Evolutionary conservation across 2,797 vertebrate species (phyloP).

Genomic region (Oryzias dopingdopingensis): DNA sequence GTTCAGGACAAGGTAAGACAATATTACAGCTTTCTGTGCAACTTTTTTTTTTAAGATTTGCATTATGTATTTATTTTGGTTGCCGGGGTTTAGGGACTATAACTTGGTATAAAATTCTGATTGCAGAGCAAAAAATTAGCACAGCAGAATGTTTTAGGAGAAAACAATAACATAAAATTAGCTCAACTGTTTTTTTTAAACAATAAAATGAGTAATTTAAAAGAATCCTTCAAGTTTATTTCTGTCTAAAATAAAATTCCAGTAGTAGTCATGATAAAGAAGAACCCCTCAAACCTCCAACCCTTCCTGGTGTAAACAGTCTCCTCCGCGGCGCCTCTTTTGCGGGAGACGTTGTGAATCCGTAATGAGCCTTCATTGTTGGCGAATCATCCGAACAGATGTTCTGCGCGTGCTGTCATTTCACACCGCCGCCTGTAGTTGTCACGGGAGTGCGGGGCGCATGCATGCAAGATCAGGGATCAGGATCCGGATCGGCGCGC

Average conservation of each 20-base stretch:
- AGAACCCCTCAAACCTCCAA: not conserved
- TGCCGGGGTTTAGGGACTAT: constrained; percentile 17
- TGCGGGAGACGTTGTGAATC: constrained; percentile 75
- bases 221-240: not conserved
- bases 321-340: constrained; percentile 25
- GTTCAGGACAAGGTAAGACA: constrained; percentile 81
- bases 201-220: not conserved
- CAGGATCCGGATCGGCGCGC: not conserved
- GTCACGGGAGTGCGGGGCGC: constrained; percentile 46
- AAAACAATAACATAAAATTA: not conserved
- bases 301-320: not conserved
- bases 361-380: constrained; percentile 83
- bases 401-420: constrained; percentile 77
- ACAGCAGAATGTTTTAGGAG: constrained; percentile 10
- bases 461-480: not conserved
- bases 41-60: not conserved
- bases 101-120: constrained; percentile 32
- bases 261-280: not conserved
- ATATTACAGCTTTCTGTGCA: not conserved
- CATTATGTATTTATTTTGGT: too few relatives aligned
- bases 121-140: constrained; percentile 11
- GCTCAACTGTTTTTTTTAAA: not conserved
- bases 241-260: not conserved
- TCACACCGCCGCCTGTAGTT: constrained; percentile 65
- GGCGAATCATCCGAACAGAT: constrained; percentile 74